Evolutionary conservation across 2,888 invertebrate species (phyloP), one percentile per base, ranked within the genome.

Genomic region (Cataglyphis livida): DNA sequence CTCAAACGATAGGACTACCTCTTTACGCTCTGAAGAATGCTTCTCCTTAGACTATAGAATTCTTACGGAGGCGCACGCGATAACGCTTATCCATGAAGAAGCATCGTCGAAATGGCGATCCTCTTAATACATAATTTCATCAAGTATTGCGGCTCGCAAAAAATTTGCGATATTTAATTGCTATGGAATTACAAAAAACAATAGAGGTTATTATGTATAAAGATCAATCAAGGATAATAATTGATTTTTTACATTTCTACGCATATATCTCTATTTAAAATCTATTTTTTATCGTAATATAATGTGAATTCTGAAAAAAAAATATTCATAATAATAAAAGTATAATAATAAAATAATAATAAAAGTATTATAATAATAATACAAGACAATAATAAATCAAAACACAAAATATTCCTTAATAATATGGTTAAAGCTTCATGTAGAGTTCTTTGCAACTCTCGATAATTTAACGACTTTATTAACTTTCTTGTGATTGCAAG

Each of bases 381-480:
- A n/a, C 7, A n/a, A 21, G 21, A 21, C 21, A 51, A 51, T 51
- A 51, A n/a, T 51, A n/a, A 2, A n/a, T 51, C 51, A n/a, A 51
- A n/a, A 7, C 6, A 51, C 7, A 59, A 71, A 54, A n/a, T 38
- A 71, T 59, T 21, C 59, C 54, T 57, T 71, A 71, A 38, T 71
- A 71, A 38, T 59, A 71, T 59, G 25, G 25, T 71, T 18, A 6
- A 57, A 25, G 18, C 38, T 59, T 71, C 25, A 71, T 71, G 57
- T 71, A 38, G 10, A 35, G 18, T 7, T 15, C 70, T 57, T 54
- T 71, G 38, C 38, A 57, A 38, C 38, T 57, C 38, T 61, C 59
- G 25, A 71, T 54, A 70, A 54, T 71, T 71, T 54, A 57, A 57
- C 57, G 57, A 5, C 15, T 59, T 54, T 71, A 3, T 51, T 71